Conservation (phyloP, 2,888 invertebrate species). For the Steinernema scapterisci region DNA sequence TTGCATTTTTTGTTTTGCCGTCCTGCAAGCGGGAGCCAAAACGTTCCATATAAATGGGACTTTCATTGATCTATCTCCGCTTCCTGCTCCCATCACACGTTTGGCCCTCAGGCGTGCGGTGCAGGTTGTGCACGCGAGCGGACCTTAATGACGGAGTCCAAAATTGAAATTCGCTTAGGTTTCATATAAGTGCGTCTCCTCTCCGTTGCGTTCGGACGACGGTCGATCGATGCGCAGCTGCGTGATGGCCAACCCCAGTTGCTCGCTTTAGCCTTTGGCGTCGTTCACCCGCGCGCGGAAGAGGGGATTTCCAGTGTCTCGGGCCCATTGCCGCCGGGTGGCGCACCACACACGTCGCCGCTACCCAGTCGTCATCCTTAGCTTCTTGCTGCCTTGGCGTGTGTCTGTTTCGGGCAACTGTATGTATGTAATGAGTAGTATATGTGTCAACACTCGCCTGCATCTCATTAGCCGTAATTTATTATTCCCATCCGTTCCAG, state of each 20-base stretch:
- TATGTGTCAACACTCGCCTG: not conserved
- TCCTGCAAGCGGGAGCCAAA: no score
- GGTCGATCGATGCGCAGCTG: slow-evolving; percentile 30
- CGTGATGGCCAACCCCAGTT: slow-evolving; percentile 32
- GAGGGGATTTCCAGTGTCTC: slow-evolving; percentile 22
- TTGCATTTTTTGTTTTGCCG: no score
- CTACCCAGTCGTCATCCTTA: not conserved
- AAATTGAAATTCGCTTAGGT: slow-evolving; percentile 29
- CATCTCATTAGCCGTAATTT: not conserved
- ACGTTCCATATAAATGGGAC: no score
- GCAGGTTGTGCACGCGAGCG: no score
- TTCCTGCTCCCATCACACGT: no score
- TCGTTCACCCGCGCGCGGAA: slow-evolving; percentile 28
- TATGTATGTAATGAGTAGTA: not conserved
- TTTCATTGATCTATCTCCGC: no score
- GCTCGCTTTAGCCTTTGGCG: slow-evolving; percentile 29
- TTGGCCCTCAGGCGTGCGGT: no score
- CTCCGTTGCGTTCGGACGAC: not conserved
- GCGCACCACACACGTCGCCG: slow-evolving; percentile 24
- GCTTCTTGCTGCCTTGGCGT: not conserved
- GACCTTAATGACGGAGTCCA: not conserved
- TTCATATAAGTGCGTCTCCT: slow-evolving; percentile 14
- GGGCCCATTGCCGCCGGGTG: slow-evolving; percentile 17
- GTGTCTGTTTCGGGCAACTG: not conserved
- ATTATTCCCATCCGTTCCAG: not conserved